Evolutionary conservation across 2,888 invertebrate species (phyloP).

Genomic region (Diaprepes abbreviatus): DNA sequence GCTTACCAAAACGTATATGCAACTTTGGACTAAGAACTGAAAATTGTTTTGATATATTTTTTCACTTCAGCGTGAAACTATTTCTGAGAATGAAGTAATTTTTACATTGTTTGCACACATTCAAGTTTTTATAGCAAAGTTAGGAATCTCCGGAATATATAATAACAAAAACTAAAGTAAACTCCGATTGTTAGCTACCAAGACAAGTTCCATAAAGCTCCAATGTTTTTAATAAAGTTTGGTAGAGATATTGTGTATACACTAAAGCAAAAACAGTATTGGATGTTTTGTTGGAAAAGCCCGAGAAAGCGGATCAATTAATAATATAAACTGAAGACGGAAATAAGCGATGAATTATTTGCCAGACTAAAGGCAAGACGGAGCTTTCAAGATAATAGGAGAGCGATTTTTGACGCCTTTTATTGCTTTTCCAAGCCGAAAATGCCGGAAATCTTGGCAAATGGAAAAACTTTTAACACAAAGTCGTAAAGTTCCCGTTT

Average conservation of each 20-base stretch:
- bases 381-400: slow-evolving; percentile 50
- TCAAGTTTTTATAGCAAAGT: neutral
- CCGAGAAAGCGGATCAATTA: slow-evolving; percentile 47
- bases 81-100: too few relatives aligned
- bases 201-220: slow-evolving; percentile 13
- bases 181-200: neutral
- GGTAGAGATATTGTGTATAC: slow-evolving; percentile 20
- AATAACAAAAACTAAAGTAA: slow-evolving; percentile 10
- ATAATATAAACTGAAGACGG: slow-evolving; percentile 48
- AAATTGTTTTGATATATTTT: too few relatives aligned
- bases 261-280: slow-evolving; percentile 20
- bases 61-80: too few relatives aligned
- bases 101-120: too few relatives aligned
- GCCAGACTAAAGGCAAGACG: slow-evolving; percentile 47
- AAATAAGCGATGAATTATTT: slow-evolving; percentile 50
- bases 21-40: too few relatives aligned
- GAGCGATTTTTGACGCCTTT: slow-evolving; percentile 47
- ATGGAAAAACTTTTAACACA: slow-evolving; percentile 36
- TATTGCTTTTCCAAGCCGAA: slow-evolving; percentile 35
- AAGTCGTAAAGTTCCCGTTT: slow-evolving; percentile 35
- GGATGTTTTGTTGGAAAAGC: slow-evolving; percentile 39
- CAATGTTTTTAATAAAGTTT: slow-evolving; percentile 24
- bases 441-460: slow-evolving; percentile 32
- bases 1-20: too few relatives aligned
- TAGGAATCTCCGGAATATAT: neutral